Evolutionary conservation across 2,113 vertebrate species (phyloP).

Genomic region (Varanus komodoensis): DNA sequence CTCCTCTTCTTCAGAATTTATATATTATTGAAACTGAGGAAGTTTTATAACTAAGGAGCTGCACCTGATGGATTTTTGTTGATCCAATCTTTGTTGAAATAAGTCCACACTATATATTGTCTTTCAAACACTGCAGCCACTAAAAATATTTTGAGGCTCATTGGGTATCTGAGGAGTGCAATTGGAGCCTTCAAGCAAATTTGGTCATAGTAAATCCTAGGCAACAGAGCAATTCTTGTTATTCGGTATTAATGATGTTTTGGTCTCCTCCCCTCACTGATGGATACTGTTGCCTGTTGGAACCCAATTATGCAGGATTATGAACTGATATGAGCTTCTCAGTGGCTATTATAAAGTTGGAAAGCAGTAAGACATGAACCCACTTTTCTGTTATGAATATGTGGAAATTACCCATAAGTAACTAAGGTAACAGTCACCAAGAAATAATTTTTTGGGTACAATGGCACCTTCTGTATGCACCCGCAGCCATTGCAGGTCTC

Average conservation of each 20-base stretch:
- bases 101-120: background rate
- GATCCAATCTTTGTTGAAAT: background rate
- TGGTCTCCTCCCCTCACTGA: slow-evolving; percentile 66
- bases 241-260: slow-evolving; percentile 71
- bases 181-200: background rate
- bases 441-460: too few species aligned
- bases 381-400: too few species aligned
- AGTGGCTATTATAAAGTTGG: too few species aligned
- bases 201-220: slow-evolving; percentile 16
- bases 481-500: too few species aligned
- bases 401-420: too few species aligned
- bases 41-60: background rate
- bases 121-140: background rate
- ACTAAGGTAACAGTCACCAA: too few species aligned
- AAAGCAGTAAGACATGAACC: too few species aligned
- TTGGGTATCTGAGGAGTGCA: background rate
- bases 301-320: slow-evolving; percentile 63
- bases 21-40: background rate
- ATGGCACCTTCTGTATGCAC: too few species aligned
- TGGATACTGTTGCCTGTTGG: slow-evolving; percentile 55
- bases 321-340: too few species aligned
- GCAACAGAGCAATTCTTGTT: slow-evolving; percentile 68
- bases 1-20: background rate
- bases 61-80: background rate
- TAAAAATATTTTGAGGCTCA: background rate